Evolutionary conservation across 37 sponge, comb jelly and placozoan genomes (phyloP), one percentile per base, ranked within the genome.

Genomic region (Cladorhizidae sp.): DNA sequence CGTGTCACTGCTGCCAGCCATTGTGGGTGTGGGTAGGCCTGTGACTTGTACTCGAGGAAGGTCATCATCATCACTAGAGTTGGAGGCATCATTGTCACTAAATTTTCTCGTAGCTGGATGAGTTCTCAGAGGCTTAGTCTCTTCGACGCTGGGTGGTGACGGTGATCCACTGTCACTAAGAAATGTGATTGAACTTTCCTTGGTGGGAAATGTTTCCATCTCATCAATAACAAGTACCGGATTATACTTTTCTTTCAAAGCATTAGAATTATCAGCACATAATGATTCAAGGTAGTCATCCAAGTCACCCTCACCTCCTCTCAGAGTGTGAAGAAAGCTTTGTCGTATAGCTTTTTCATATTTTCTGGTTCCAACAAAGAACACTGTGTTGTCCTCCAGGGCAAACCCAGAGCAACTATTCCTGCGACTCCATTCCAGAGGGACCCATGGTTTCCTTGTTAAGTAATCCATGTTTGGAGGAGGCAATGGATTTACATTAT

Each of bases 381-480:
- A 2, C 31, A 33, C 67, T 9, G 67, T 65, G 67, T 65, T 65
- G 67, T 65, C 67, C 35, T 65, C 67, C 5, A 65, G 36, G 36
- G 32, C 17, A 32, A 65, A 14, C 5, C 36, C 67, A 65, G 67
- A 65, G 67, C 33, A 25, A 14, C 12, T 35, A 11, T 32, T 65
- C 35, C 11, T 29, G 20, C 35, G 67, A 31, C 33, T 65, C 56
- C 56, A 74, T n/a, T 54, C 8, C 25, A 74, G 56, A 12, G 42
- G 54, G 14, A 54, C 14, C 42, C 52, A 35, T 39, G 77, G 41
- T 61, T 59, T 35, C 43, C 77, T 61, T 12, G 31, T 14, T 1
- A 35, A 17, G 58, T 35, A 35, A 2, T 73, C 54, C 74, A 82
- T 38, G 65, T 82, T 64, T 36, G 83, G 83, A 50, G 83, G 83